Evolutionary conservation across 1,140 invertebrate genomes (phyloP), one percentile per base, ranked within the genome.

Genomic region (Drosophila dunni): DNA sequence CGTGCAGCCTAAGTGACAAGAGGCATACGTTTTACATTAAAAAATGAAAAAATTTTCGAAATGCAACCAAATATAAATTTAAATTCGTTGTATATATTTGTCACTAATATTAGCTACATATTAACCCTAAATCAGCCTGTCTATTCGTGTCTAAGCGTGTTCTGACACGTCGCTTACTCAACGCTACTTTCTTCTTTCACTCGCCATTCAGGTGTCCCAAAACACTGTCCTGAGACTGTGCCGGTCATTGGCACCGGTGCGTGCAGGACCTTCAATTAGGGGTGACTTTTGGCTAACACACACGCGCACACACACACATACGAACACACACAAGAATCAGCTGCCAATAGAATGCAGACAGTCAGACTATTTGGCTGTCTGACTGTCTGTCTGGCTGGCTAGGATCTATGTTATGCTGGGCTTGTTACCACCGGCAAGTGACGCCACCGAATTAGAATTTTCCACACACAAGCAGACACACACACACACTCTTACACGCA

Each of bases 391-490:
- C 60, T 57, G 66, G 36, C 48, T 74, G 42, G 33, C 53, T 67
- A 50, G 70, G 51, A 82, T 79, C 75, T 75, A 60, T 54, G 50
- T 70, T 75, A 60, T 54, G 50, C 46, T 33, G 29, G 24, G 69
- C 48, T 63, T 64, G 61, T 78, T 67, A 85, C 78, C 78, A 86
- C 75, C 78, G 53, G 38, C 50, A 67, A 84, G 74, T 81, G 81
- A 85, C 81, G 81, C 78, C 81, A 81, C 71, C 69, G 62, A 81
- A 81, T 88, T 90, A 72, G 64, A 89, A 81, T 84, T 78, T 73
- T 75, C 51, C 60, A 72, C 63, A 62, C 13, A 46, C 36, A 42
- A 13, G 38, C 33, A 53, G 17, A 60, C 17, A 62, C 33, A 56
- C 46, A 72, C 53, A 60, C 38, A 44, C 11, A 62, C 34, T 15